Base-by-base conservation (phyloP, 2,888 invertebrate genomes). In the Elegia similella region DNA sequence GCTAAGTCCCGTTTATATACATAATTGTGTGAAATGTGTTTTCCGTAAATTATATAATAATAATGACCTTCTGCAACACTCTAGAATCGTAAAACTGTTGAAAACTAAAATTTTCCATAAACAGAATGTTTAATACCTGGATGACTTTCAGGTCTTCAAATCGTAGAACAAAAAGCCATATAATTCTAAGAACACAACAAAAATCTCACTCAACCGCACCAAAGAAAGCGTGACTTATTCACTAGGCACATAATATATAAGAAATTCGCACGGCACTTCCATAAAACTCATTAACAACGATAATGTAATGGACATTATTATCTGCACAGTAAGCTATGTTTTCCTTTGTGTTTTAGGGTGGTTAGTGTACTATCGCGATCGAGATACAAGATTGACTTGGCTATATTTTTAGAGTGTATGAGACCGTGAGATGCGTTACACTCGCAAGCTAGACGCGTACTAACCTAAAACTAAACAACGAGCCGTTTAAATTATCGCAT, bases 221-320 rank as follows among this genome's bases (percentile, higher is more conserved):
- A 68, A 71, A 66, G 65, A 76, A 75, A 72, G 67, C 64, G 68
- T 68, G 62, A 70, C 69, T 71, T 50, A 34, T 13, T 8, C 8
- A 48, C 30, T 71, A 72, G 74, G 58, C 73, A 71, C 73, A 71
- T 72, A 72, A 65, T 69, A 64, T 72, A 72, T 70, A 82, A 82
- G 78, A 84, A 86, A 86, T 86, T 86, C 82, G 77, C 85, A 84
- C 81, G 78, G 73, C 83, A 82, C 81, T 75, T 76, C 75, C 72
- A 82, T 85, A 81, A 84, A 44, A 42, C 84, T 86, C 84, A 82
- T 78, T 76, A 83, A 43, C 30, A 53, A 82, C 83, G 83, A 8
- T 8, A 43, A 43, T 12, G 42, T 53, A 46, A 53, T 67, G 56
- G 55, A 63, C 72, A 65, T 61, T 79, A 75, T 62, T 23, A 30